Evolutionary conservation across 2,113 vertebrate species (phyloP), one percentile per base, ranked within the genome.

Genomic region (Dasyurus viverrinus): DNA sequence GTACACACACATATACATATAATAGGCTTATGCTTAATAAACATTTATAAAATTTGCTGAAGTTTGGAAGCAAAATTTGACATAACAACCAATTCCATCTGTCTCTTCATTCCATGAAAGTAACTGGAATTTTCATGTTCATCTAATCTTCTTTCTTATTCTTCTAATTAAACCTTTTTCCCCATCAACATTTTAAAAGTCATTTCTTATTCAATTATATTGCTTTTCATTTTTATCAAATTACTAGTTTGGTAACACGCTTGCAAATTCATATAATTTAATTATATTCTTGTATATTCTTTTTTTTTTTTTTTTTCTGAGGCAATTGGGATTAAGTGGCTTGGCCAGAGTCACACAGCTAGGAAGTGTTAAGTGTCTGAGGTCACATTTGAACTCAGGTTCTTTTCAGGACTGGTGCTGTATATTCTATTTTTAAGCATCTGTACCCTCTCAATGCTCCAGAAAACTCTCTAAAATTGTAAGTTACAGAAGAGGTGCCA

Each of bases 131-230:
- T 48, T 25, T 1, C 24, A 94, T 42, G 48, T 93, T 95, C 90
- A 27, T 46, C 89, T 30, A 24, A 46, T 19, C 48, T 91, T 95
- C 53, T 91, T 95, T 25, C 48, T 89, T 53, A 91, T n/a, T 76
- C 53, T 93, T 93, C 91, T 90, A 95, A 94, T 95, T 94, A 96
- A 95, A 94, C n/a, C 42, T 23, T 93, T 14, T 76, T 76, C n/a
- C 6, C 36, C 36, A 76, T n/a, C 3, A n/a, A 19, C 36, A 76
- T 76, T 76, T 76, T 22, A 76, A 76, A 76, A 76, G n/a, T 5
- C 7, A n/a, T n/a, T 76, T 76, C 16, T 22, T n/a, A n/a, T 76
- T 76, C 36, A 76, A 76, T 76, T 76, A n/a, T 16, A n/a, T 76
- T n/a, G 36, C 68, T n/a, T 76, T n/a, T n/a, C 68, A 19, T 76